Evolutionary conservation across 1,140 invertebrate species (phyloP).

Genomic region (Orius insidiosus): DNA sequence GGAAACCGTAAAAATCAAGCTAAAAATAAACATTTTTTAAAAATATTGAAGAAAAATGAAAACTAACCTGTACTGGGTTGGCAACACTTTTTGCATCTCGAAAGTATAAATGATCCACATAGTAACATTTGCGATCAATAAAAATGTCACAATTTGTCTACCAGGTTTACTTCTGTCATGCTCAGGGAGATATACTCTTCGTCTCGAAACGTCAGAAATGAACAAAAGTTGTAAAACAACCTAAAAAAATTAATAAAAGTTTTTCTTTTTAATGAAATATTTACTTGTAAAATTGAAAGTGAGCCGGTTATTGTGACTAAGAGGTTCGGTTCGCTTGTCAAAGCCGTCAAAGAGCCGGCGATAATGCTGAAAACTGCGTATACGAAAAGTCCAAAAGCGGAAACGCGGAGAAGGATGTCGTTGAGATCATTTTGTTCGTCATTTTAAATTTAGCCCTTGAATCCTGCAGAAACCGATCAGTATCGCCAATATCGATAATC

Average conservation of each 20-base stretch:
- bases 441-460: conserved; percentile 69
- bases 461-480: conserved; percentile 70
- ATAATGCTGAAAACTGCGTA: conserved; percentile 88
- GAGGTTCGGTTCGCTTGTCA: conserved; percentile 69
- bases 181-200: conserved; percentile 73
- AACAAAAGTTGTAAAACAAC: conserved; percentile 84
- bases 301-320: conserved; percentile 77
- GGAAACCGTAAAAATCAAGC: conserved; percentile 81
- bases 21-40: conserved; percentile 32
- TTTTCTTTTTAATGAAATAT: neutral
- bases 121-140: conserved; percentile 85
- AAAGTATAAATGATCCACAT: conserved; percentile 94
- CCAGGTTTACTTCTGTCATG: conserved; percentile 87
- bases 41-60: conserved; percentile 1
- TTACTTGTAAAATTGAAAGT: conserved; percentile 65
- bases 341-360: conserved; percentile 64
- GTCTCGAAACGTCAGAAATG: conserved; percentile 81
- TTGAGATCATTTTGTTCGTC: conserved; percentile 77
- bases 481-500: conserved; percentile 71
- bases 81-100: conserved; percentile 85
- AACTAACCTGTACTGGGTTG: conserved; percentile 49
- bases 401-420: conserved; percentile 76
- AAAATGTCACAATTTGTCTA: conserved; percentile 84
- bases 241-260: conserved; percentile 26
- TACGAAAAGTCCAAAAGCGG: conserved; percentile 77